Evolutionary conservation across 2,888 invertebrate species (phyloP), one percentile per base, ranked within the genome.

Genomic region (Eugnorisma glareosa): DNA sequence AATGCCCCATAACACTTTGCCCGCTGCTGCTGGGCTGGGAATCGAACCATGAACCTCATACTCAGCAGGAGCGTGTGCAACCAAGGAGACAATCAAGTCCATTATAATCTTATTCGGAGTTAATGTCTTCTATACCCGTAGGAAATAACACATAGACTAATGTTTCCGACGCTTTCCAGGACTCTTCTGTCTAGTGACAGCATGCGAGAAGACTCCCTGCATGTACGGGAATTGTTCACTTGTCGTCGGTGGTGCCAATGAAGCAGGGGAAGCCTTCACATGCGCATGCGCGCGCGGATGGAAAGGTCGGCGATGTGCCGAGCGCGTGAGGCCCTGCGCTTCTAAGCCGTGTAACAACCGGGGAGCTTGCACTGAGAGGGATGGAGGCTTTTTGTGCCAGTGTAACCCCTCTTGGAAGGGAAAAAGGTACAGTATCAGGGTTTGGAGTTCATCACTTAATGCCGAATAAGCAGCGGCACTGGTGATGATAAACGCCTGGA

Each of bases 321-420:
- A 79, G 15, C 97, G 97, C 81, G 97, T 97, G 70, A 96, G 97
- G 63, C 98, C 98, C 0, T 98, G 98, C 93, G 97, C 98, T 35
- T 96, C 97, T 0, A 97, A 97, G 85, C 98, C 98, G 0, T 98
- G 98, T 92, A 98, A 98, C 92, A 97, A 97, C 76, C 96, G 98
- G 31, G 98, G 98, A 4, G 97, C 97, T 35, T 98, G 98, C 91
- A 94, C 97, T 21, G 98, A 98, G 88, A 95, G 97, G 67, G 98
- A 97, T 83, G 97, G 97, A 51, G 97, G 97, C 0, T 98, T 97
- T 90, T 94, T 97, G 76, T 98, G 98, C 91, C 97, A 97, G 85
- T 98, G 98, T 91, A 98, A 98, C 90, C 98, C 98, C 0, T 98
- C 98, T 94, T 98, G 97, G 97, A 97, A 97, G 91, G 79, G 79